Evolutionary conservation across 2,888 invertebrate genomes (phyloP), one percentile per base, ranked within the genome.

Genomic region (Odontothrips loti): DNA sequence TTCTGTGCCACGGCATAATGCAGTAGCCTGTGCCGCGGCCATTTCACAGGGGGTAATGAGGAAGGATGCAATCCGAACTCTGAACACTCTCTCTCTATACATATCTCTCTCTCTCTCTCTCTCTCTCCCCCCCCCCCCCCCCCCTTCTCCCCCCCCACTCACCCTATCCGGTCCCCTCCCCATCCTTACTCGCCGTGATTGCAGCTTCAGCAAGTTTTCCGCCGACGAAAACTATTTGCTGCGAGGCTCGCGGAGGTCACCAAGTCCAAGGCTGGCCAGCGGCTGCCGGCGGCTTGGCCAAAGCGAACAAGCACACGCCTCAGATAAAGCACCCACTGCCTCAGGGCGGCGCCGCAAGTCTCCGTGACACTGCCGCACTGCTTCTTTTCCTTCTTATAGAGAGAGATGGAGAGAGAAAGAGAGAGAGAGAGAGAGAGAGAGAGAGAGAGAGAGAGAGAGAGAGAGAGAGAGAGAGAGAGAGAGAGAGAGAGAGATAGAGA

Each of bases 101-200:
- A 23, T 68, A 10, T 68, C 68, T 68, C 68, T 23, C 68, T 68
- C 68, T 68, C 23, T 68, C 68, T 23, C 68, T 68, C 68, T 68
- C 68, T 68, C 68, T 68, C 68, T 68, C 68, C 23, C 68, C 23
- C 68, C 23, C 68, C n/a, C 63, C n/a, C 63, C n/a, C 63, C 8
- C 63, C n/a, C 63, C 8, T n/a, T 63, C 63, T 12, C 63, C n/a
- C 63, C 8, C 63, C n/a, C 63, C 8, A 17, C n/a, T n/a, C n/a
- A 10, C 63, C n/a, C n/a, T 6, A 11, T 63, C 2, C 20, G 20
- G 63, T 12, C 20, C 20, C 51, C 51, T 6, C 51, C 51, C 9
- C 8, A 12, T 51, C 9, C 51, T 51, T 17, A 12, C 1, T 51
- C 51, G 51, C 51, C 17, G 4, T 12, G 12, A 51, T 1, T 51